Evolutionary conservation across 2,888 invertebrate species (phyloP), one percentile per base, ranked within the genome.

Genomic region (Aphodius sticticus): DNA sequence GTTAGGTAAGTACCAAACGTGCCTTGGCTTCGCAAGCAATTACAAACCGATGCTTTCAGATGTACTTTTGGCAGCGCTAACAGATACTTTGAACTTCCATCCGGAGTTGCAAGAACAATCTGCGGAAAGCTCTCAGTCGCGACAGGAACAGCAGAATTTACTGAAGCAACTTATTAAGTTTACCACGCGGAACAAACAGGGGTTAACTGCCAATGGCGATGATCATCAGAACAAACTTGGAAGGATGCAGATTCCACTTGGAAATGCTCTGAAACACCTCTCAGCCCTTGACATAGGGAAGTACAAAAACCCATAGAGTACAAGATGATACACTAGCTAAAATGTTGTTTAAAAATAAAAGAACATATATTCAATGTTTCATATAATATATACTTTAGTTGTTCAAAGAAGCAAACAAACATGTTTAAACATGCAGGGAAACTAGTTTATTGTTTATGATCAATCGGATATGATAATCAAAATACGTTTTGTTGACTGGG

Each of bases 71-170:
- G 93, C 94, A 26, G 93, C 95, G 0, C 87, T 95, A 81, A 93
- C 95, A 0, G 95, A 95, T 86, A 94, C 94, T 0, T 90, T 95
- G 82, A 92, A 92, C 69, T 95, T 95, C 84, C 94, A 94, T 86
- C 94, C 95, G 0, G 94, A 94, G 84, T 86, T 94, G 16, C 74
- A 74, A 74, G 74, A 74, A 12, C 91, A 92, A 79, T 88, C 89
- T 37, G 91, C 92, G 2, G 83, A 77, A 83, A 80, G 83, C 37
- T 79, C 82, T 69, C 82, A 84, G 71, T 81, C 84, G 6, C 83
- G 84, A 53, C 82, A 82, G 6, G 84, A 87, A n/a, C 84, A 86
- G n/a, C 87, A 87, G 76, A 85, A 86, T 71, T 83, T 91, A 82
- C 90, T 92, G 88, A 90, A 89, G 76, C 92, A 92, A 83, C 90